Percentiles rank a stretch among this genome's conserved stretches.
These are phyloP conservation scores for Pogonomyrmex barbatus DNA, from an alignment of 1,140 invertebrate genomes.

Conservation along the genomic window DNA sequence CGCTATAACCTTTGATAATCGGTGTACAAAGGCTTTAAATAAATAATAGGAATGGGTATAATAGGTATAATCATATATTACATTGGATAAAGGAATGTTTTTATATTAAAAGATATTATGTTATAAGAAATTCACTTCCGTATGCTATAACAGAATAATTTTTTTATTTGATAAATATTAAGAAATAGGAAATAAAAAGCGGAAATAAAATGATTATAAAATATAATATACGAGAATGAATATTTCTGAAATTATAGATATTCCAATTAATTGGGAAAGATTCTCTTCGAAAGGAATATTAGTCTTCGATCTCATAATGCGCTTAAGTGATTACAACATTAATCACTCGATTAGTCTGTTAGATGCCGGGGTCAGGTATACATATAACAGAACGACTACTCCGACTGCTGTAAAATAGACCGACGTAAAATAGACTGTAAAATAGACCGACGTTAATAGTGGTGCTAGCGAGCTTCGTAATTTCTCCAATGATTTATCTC, in stretches of 20 bases:
- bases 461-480: background rate
- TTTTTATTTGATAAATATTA: background rate
- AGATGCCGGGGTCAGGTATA: background rate
- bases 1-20: background rate
- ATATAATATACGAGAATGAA: background rate
- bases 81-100: background rate
- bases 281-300: background rate
- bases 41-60: background rate
- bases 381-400: background rate
- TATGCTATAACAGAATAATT: too few species aligned
- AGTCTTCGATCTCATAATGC: slow-evolving; percentile 17
- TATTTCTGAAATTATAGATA: background rate
- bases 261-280: background rate
- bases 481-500: background rate
- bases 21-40: background rate
- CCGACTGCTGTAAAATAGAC: background rate
- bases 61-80: background rate
- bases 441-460: background rate
- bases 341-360: slow-evolving; percentile 22
- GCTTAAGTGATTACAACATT: slow-evolving; percentile 28
- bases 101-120: too few species aligned
- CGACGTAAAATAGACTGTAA: background rate
- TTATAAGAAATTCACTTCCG: too few species aligned
- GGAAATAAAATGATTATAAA: background rate
- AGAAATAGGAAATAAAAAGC: background rate